Conservation (phyloP, 2,888 invertebrate genomes). For the Chymomyza amoena region DNA sequence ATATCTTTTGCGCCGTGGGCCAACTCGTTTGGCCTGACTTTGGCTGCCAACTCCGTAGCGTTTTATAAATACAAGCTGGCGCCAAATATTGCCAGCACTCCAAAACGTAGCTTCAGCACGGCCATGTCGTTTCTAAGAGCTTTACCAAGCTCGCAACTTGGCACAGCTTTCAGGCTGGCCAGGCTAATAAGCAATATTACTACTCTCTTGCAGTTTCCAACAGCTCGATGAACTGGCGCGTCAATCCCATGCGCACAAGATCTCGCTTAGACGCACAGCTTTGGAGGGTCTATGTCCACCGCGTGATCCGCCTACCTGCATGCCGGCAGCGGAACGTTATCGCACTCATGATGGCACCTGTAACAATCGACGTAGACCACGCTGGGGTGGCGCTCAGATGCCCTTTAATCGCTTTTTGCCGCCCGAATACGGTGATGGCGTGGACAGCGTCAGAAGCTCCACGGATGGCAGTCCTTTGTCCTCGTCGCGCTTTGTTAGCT, state of each 20-base stretch:
- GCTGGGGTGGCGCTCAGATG: slow-evolving; percentile 90
- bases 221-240: slow-evolving; percentile 75
- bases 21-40: slow-evolving; percentile 13
- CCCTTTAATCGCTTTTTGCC: slow-evolving; percentile 90
- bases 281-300: slow-evolving; percentile 82
- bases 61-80: slow-evolving; percentile 75
- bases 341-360: slow-evolving; percentile 93
- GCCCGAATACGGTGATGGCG: slow-evolving; percentile 90
- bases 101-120: slow-evolving; percentile 56
- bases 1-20: slow-evolving; percentile 35
- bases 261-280: slow-evolving; percentile 77
- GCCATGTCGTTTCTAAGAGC: slow-evolving; percentile 42
- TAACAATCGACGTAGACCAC: slow-evolving; percentile 87
- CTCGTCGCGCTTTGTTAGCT: slow-evolving; percentile 87
- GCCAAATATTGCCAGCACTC: slow-evolving; percentile 60
- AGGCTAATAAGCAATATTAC: slow-evolving; percentile 18
- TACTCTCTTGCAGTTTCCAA: slow-evolving; percentile 69
- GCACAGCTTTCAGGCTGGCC: not conserved
- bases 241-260: slow-evolving; percentile 75
- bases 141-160: slow-evolving; percentile 1
- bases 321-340: slow-evolving; percentile 85
- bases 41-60: slow-evolving; percentile 41
- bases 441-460: slow-evolving; percentile 79
- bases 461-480: slow-evolving; percentile 83
- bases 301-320: slow-evolving; percentile 84